These are phyloP conservation scores for Drosophila heteroneura DNA, from an alignment of 2,888 invertebrate species.

Conservation along the genomic window DNA sequence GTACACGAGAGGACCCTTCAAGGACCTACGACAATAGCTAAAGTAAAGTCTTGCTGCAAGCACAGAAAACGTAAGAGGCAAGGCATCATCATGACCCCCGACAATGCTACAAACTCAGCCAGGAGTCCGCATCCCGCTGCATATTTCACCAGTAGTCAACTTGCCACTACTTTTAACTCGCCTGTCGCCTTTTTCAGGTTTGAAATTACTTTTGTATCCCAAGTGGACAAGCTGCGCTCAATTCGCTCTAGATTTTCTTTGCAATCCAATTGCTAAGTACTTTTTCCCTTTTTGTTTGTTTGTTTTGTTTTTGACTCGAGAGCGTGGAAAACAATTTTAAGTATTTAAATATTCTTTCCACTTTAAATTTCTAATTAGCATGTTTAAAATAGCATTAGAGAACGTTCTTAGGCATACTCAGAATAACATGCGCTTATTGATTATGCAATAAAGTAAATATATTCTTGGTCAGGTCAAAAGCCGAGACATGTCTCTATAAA, in stretches of 20 bases:
- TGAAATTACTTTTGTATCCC: conserved; percentile 48
- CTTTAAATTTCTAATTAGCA: background rate
- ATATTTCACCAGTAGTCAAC: conserved; percentile 32
- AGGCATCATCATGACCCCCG: conserved; percentile 47
- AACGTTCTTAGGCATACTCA: background rate
- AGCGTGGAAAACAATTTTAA: background rate
- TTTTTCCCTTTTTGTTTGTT: background rate
- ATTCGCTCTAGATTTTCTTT: conserved; percentile 11
- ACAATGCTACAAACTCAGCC: conserved; percentile 48
- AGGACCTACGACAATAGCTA: conserved; percentile 79
- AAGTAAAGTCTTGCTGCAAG: conserved; percentile 45
- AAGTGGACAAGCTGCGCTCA: conserved; percentile 35
- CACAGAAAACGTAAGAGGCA: conserved; percentile 25
- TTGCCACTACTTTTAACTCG: conserved; percentile 18
- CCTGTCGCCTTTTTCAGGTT: conserved; percentile 25
- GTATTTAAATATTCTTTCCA: background rate
- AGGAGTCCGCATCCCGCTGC: conserved; percentile 2
- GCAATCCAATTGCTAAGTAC: conserved; percentile 5
- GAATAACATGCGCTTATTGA: background rate
- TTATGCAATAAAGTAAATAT: background rate
- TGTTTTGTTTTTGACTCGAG: background rate
- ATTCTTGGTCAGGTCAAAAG: background rate
- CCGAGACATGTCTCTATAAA: background rate
- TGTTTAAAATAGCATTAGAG: background rate
- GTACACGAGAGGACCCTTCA: conserved; percentile 41